Base-by-base conservation (phyloP, 2,113 vertebrate species). In the Embiotoca jacksoni region DNA sequence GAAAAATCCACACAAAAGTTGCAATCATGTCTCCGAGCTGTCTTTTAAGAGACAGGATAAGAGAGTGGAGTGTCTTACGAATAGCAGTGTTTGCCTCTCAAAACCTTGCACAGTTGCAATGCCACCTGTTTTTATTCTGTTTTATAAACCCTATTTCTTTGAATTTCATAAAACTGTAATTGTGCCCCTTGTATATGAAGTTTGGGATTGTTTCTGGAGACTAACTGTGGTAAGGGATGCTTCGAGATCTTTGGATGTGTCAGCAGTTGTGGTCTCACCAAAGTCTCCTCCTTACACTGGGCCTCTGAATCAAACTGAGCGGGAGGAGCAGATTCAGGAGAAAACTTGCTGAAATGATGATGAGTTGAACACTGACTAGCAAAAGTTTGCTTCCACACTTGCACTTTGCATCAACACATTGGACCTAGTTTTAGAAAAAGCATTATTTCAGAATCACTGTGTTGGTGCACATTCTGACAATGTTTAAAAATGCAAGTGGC, bases 201-300 rank as follows among this genome's bases (percentile, higher is more conserved):
- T 54, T 50, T 65, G n/a, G 50, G 52, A 50, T 9, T 4, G 8
- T 56, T 6, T 16, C 5, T 37, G 7, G 33, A 10, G 32, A 57
- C 31, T 35, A 5, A 32, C 15, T 39, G 10, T 14, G 35, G 6
- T 10, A 23, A 58, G 47, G 23, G 46, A 39, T 59, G 33, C 23
- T 37, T 30, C n/a, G 23, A 13, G 13, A 41, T 54, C 36, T 44
- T 32, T 55, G 37, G 4, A 53, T 63, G 16, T 64, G 52, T 64
- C 52, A 44, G 71, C 72, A 57, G 39, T 46, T 60, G 73, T 5
- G 56, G 55, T 13, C 31, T 16, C 11, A 58, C 31, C 52, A 36
- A 60, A 6, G 5, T 1, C 23, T 23, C 23, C 23, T 23, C 23
- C 23, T 23, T 23, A 23, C 23, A 16, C 3, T 3, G 11, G 55